phyloP scores from a whole-genome alignment of 2,113 vertebrate genomes.

The Phylloscopus trochiloides region DNA sequence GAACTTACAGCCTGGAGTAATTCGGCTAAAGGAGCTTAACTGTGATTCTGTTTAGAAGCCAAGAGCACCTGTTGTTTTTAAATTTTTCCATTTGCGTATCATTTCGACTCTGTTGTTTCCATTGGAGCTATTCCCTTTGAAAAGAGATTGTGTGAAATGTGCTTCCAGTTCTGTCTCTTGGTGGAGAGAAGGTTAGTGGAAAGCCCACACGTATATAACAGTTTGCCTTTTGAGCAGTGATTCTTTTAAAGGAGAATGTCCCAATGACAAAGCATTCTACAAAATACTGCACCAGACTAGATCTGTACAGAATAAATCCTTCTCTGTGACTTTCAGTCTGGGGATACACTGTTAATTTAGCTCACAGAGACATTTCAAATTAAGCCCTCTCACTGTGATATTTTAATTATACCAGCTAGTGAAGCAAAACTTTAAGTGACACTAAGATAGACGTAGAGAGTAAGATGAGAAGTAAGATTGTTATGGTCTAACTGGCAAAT shows the following conservation, averaged over 20 bases:
- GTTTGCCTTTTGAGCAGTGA: not conserved
- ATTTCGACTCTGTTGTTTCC: not conserved
- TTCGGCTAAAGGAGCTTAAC: not conserved
- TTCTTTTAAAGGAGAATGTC: not conserved
- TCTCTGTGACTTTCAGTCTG: not conserved
- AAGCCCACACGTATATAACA: not conserved
- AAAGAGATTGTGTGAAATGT: not conserved
- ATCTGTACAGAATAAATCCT: not conserved
- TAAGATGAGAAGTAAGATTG: not conserved
- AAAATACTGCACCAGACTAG: not conserved
- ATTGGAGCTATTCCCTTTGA: not conserved
- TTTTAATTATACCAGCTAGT: not conserved
- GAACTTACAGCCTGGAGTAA: not conserved
- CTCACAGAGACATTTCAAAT: not conserved
- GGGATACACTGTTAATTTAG: not conserved
- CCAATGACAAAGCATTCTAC: not conserved
- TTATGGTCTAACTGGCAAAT: not conserved
- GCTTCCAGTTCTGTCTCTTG: not conserved
- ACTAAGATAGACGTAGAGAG: not conserved
- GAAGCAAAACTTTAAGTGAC: not conserved
- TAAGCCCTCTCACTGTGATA: not conserved
- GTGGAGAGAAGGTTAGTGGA: not conserved
- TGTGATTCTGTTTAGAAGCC: not conserved
- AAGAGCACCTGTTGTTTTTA: not conserved
- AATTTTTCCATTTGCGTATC: not conserved